phyloP scores from a whole-genome alignment of 2,888 invertebrate species.

The Disparrhopalites patrizii region DNA sequence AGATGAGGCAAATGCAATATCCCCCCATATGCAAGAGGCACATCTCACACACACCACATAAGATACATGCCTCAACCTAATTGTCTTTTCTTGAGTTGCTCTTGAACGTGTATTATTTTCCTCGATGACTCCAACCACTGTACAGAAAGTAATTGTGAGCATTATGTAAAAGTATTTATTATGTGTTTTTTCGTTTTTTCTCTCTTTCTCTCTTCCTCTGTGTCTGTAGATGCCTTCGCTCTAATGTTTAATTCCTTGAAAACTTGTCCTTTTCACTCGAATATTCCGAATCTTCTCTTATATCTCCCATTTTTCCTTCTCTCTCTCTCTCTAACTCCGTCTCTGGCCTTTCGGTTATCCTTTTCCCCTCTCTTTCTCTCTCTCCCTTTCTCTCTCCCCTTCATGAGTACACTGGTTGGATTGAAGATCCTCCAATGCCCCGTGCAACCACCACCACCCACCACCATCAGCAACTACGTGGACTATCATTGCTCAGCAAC shows the following conservation, averaged over 20 bases:
- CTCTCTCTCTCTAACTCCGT: not conserved
- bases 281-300: too few relatives aligned
- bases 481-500: too few relatives aligned
- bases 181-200: not conserved
- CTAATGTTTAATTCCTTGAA: conserved; percentile 21
- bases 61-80: too few relatives aligned
- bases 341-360: not conserved
- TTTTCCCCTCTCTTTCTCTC: not conserved
- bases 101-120: conserved; percentile 7
- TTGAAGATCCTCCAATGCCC: too few relatives aligned
- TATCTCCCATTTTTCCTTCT: too few relatives aligned
- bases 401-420: too few relatives aligned
- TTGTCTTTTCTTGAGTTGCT: conserved; percentile 6
- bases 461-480: too few relatives aligned
- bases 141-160: conserved; percentile 12
- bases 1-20: not conserved
- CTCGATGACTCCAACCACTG: not conserved
- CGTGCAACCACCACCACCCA: too few relatives aligned
- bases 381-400: not conserved
- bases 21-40: not conserved
- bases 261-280: conserved; percentile 18
- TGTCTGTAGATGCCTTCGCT: conserved; percentile 6
- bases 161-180: conserved; percentile 11
- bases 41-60: conserved; percentile 1
- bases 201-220: conserved; percentile 14